Percentiles rank a stretch among this genome's conserved stretches.
Evolutionary conservation across 2,113 vertebrate genomes (phyloP).

Genomic region (Lophochroa leadbeateri): DNA sequence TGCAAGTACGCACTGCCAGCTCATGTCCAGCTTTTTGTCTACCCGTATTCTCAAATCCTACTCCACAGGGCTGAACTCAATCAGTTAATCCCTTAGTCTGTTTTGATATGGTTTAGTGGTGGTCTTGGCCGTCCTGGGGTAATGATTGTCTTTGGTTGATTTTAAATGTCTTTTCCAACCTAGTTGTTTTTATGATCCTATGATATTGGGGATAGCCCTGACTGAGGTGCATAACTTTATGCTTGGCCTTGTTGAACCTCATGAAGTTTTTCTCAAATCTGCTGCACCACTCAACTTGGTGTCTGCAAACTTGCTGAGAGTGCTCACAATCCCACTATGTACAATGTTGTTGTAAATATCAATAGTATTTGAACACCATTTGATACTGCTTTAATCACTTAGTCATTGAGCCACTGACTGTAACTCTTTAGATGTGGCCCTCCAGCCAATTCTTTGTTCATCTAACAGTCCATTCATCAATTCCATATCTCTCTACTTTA

Average conservation of each 20-base stretch:
- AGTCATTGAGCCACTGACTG: neutral
- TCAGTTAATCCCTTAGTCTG: neutral
- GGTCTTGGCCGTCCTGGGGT: neutral
- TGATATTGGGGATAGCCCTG: neutral
- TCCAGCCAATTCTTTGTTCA: neutral
- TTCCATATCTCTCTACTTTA: neutral
- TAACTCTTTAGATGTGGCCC: neutral
- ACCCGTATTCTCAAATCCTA: neutral
- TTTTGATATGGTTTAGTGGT: neutral
- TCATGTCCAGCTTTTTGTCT: neutral
- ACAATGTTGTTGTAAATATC: neutral
- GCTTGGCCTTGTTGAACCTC: neutral
- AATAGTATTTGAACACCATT: neutral
- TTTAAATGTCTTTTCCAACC: neutral
- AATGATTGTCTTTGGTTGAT: neutral
- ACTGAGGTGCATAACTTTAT: neutral
- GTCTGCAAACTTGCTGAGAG: neutral
- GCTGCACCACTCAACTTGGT: neutral
- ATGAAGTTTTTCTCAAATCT: neutral
- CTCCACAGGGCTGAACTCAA: neutral
- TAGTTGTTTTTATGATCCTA: neutral
- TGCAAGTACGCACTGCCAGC: rapidly evolving
- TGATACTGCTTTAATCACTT: neutral
- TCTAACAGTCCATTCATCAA: neutral
- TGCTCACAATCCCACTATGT: neutral